Conservation (phyloP, 2,113 vertebrate genomes). For the Brachyistius frenatus region DNA sequence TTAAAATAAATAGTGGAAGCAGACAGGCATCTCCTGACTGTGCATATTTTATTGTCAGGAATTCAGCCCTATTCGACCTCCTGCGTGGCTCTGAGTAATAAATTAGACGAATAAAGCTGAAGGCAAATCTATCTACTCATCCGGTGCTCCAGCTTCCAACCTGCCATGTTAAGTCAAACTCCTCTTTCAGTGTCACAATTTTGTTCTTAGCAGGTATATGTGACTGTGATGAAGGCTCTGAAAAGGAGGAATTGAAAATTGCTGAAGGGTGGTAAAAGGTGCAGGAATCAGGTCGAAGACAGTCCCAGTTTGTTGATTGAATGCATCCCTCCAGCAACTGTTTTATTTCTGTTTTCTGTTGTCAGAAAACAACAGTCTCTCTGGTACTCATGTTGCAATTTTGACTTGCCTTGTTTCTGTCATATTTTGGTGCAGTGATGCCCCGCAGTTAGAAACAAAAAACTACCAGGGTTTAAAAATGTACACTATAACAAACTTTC, state of each 20-base stretch:
- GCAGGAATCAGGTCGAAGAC: conserved; percentile 3
- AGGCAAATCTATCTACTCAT: not conserved
- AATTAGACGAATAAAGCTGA: conserved; percentile 10
- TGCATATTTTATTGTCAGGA: conserved; percentile 27
- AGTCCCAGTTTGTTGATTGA: conserved; percentile 1
- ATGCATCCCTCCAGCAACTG: conserved; percentile 10
- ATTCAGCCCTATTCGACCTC: conserved; percentile 20
- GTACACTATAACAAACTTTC: not conserved
- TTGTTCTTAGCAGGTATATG: not conserved
- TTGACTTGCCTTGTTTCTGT: conserved; percentile 4
- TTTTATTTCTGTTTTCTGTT: conserved; percentile 14
- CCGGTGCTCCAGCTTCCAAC: not conserved
- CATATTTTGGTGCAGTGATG: conserved; percentile 13
- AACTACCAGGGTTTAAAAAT: not conserved
- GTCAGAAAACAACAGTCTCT: not conserved
- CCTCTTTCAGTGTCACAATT: conserved; percentile 19
- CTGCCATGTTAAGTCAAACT: conserved; percentile 2
- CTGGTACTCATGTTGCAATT: not conserved
- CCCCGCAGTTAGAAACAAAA: not conserved
- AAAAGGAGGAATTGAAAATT: conserved; percentile 32
- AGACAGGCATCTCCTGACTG: conserved; percentile 21
- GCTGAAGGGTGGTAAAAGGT: conserved; percentile 7
- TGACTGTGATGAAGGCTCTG: conserved; percentile 1
- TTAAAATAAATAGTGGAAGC: conserved; percentile 13
- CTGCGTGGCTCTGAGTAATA: not conserved